phyloP scores from a whole-genome alignment of 2,888 invertebrate species.

The Bruchidius siliquastri region DNA sequence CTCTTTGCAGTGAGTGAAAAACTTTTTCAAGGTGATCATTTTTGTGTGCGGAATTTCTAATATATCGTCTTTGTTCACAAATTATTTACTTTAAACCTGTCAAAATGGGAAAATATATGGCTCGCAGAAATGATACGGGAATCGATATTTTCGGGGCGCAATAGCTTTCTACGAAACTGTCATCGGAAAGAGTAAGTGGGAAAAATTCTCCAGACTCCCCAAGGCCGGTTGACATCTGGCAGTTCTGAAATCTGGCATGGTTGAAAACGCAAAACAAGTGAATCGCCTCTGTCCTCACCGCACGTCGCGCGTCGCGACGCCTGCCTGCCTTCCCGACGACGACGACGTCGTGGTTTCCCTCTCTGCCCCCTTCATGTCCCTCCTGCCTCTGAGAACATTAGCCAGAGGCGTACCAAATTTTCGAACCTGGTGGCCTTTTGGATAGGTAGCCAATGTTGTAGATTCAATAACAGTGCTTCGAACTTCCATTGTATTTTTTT shows the following conservation, averaged over 20 bases:
- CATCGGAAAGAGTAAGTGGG: not conserved
- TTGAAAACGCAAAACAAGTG: constrained; percentile 7
- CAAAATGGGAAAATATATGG: too few relatives aligned
- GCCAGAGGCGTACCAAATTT: not conserved
- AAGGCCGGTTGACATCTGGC: not conserved
- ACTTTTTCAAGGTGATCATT: too few relatives aligned
- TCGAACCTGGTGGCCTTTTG: not conserved
- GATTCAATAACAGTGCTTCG: too few relatives aligned
- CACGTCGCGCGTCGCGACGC: not conserved
- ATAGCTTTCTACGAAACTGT: not conserved
- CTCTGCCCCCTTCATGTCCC: not conserved
- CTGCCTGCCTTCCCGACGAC: not conserved
- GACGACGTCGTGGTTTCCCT: not conserved
- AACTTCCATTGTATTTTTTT: too few relatives aligned
- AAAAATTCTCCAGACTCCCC: not conserved
- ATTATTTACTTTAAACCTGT: too few relatives aligned
- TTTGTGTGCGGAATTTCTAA: too few relatives aligned
- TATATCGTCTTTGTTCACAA: too few relatives aligned
- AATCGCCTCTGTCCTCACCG: not conserved
- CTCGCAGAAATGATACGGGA: too few relatives aligned
- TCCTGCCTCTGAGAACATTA: not conserved
- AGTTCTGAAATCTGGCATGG: not conserved
- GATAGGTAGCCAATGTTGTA: too few relatives aligned
- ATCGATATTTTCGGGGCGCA: not conserved
- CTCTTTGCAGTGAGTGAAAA: too few relatives aligned